Evolutionary conservation across 2,888 invertebrate species (phyloP).

Genomic region (Thalpophila matura): DNA sequence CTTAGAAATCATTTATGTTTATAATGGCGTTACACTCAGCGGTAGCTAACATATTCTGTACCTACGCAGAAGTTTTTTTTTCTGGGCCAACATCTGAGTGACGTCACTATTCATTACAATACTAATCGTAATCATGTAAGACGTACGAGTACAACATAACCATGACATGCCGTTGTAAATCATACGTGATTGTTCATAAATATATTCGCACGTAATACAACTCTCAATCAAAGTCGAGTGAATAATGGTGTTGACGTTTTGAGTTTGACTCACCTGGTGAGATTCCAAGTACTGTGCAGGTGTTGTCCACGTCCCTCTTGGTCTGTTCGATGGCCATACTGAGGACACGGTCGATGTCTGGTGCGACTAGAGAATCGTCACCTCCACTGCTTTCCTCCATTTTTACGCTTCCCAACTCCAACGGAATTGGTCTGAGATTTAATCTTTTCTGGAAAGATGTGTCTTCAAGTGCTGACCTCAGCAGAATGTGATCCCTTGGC

Average conservation of each 20-base stretch:
- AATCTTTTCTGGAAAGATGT: slow-evolving; percentile 96
- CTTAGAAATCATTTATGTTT: slow-evolving; percentile 81
- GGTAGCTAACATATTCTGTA: slow-evolving; percentile 75
- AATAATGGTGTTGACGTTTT: slow-evolving; percentile 57
- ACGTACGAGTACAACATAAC: slow-evolving; percentile 68
- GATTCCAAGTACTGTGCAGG: slow-evolving; percentile 96
- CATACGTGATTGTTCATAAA: slow-evolving; percentile 58
- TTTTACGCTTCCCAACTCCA: slow-evolving; percentile 91
- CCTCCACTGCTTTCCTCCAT: slow-evolving; percentile 93
- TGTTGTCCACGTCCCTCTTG: slow-evolving; percentile 95
- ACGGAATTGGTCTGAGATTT: slow-evolving; percentile 95
- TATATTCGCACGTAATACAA: slow-evolving; percentile 58
- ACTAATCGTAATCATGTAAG: slow-evolving; percentile 65
- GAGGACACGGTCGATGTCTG: slow-evolving; percentile 95
- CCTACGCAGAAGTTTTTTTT: slow-evolving; percentile 80
- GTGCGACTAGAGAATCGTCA: slow-evolving; percentile 91
- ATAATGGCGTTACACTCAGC: slow-evolving; percentile 76
- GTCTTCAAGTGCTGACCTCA: slow-evolving; percentile 95
- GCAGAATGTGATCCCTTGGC: slow-evolving; percentile 93
- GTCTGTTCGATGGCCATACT: slow-evolving; percentile 96
- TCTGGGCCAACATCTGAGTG: slow-evolving; percentile 68
- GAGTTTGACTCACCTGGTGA: slow-evolving; percentile 95
- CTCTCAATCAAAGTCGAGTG: slow-evolving; percentile 47
- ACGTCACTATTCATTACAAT: slow-evolving; percentile 79
- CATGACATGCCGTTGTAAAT: slow-evolving; percentile 66